A percentile compares a stretch with the other conserved stretches of the same genome.
Conservation (phyloP, 2,888 invertebrate genomes). For the Eupeodes latifasciatus region DNA sequence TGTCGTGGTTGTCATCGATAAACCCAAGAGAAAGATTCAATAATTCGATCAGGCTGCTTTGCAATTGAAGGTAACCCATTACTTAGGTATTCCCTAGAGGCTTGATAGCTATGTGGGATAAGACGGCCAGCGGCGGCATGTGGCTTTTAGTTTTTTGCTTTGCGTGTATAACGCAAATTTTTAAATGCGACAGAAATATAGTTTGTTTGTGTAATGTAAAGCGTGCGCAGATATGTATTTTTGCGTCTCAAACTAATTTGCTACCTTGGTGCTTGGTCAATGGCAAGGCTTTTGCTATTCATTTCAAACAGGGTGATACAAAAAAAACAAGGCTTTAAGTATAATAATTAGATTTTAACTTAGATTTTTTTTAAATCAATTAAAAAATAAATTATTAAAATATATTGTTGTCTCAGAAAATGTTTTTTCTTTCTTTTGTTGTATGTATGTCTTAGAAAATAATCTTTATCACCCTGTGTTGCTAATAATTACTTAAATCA, state of each 20-base stretch:
- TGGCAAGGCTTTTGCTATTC: constrained; percentile 54
- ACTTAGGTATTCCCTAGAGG: constrained; percentile 37
- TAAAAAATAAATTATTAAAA: no score
- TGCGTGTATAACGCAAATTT: constrained; percentile 19
- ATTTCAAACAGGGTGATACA: neutral
- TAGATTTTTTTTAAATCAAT: no score
- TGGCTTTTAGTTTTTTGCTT: neutral
- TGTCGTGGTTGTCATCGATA: constrained; percentile 14
- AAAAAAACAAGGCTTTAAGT: neutral
- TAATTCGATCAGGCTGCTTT: constrained; percentile 45
- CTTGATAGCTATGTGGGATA: constrained; percentile 17
- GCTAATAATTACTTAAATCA: no score
- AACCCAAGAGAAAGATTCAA: constrained; percentile 24
- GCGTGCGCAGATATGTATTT: constrained; percentile 52
- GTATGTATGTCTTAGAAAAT: no score
- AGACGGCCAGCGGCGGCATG: neutral
- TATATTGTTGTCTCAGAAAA: no score
- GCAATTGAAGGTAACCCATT: constrained; percentile 31
- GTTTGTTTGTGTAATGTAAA: neutral
- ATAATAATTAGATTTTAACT: no score
- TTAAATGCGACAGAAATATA: constrained; percentile 26
- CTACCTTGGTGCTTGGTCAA: constrained; percentile 70
- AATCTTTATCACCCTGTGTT: no score
- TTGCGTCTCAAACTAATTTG: constrained; percentile 66
- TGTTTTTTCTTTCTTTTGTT: no score